Evolutionary conservation across 2,797 vertebrate species (phyloP), one percentile per base, ranked within the genome.

Genomic region (Harpagifer antarcticus): DNA sequence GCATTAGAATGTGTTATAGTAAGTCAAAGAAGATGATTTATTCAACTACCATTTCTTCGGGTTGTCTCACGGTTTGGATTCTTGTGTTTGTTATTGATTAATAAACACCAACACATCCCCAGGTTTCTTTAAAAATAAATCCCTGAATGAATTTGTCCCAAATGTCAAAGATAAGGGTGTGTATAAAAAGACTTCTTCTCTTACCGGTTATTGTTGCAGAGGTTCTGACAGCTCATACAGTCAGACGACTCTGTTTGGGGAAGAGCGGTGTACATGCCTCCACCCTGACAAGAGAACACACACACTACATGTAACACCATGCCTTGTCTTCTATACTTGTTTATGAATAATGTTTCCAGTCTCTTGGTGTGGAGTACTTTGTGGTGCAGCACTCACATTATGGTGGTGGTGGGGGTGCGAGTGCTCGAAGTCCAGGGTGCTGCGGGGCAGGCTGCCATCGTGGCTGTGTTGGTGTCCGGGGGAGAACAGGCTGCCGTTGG

Each of bases 201-300:
- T 86, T 84, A 99, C 98, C 98, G 97, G 93, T 99, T 99, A 61
- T 99, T 99, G 94, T 99, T 99, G 76, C 96, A 96, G 70, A 97
- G 96, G 37, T 99, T 99, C 70, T 98, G 95, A 91, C 98, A 99
- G 90, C 86, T 97, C 88, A 96, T 85, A 54, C 97, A 98, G 37
- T 98, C 97, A 0, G 95, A 72, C 0, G 95, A 94, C 72, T 99
- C 97, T 0, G 92, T 90, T 74, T 96, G 97, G 0, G 97, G 95
- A 12, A 97, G 88, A 1, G 97, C 87, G 0, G 95, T 93, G 90
- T 97, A 98, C 81, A 96, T 14, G 19, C 95, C 93, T n/a, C 95
- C 94, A 0, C 96, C 96, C 98, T 99, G 92, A 59, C 43, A 89
- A 62, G 15, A 70, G 53, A 74, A 74, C 50, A 70, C 40, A 83